Conservation (phyloP, 1,140 invertebrate species). For the Zaprionus africanus region DNA sequence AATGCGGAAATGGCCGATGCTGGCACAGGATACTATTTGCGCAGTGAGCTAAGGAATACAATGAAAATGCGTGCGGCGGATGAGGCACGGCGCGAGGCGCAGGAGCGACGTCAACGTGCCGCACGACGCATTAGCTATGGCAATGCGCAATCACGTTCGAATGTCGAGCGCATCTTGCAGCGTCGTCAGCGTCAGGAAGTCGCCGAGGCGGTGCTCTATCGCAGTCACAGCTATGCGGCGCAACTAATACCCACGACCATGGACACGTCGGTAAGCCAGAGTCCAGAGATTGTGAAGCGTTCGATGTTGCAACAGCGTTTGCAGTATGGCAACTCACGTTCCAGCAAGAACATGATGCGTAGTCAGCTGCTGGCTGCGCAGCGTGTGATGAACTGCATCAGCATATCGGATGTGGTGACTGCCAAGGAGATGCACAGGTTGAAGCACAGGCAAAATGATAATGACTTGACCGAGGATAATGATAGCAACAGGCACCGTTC, state of each 20-base stretch:
- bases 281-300: conserved; percentile 35
- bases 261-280: neutral
- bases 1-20: conserved; percentile 55
- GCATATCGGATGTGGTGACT: neutral
- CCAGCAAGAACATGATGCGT: conserved; percentile 44
- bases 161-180: conserved; percentile 54
- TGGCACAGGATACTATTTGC: conserved; percentile 32
- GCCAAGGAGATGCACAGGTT: neutral
- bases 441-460: neutral
- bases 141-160: conserved; percentile 66
- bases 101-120: conserved; percentile 57
- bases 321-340: conserved; percentile 53
- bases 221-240: neutral
- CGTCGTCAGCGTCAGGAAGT: conserved; percentile 24
- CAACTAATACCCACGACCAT: neutral
- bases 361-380: conserved; percentile 24
- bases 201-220: neutral
- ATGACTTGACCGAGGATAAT: neutral
- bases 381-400: conserved; percentile 15
- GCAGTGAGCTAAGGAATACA: conserved; percentile 45
- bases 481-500: neutral
- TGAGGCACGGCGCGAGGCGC: conserved; percentile 44
- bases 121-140: conserved; percentile 74
- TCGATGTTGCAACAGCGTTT: conserved; percentile 49
- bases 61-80: conserved; percentile 54